A percentile compares a stretch with the other conserved stretches of the same genome.
phyloP scores from a whole-genome alignment of 2,888 invertebrate genomes.

The Pollenia labialis region DNA sequence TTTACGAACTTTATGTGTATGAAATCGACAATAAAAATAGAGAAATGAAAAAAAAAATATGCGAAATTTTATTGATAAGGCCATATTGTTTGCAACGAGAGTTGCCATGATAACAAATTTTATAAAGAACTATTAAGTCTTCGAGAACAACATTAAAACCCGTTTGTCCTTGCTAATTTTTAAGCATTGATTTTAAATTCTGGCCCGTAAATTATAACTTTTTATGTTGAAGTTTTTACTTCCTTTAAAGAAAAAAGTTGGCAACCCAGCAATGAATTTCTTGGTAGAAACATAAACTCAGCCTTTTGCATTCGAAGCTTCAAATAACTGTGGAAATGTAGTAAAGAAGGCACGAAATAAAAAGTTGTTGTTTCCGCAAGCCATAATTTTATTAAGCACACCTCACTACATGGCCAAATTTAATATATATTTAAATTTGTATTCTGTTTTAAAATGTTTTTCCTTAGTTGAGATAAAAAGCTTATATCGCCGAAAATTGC shows the following conservation, averaged over 20 bases:
- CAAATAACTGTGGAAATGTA: slow-evolving; percentile 22
- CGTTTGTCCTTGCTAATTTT: no score
- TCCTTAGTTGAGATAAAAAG: no score
- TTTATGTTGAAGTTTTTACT: no score
- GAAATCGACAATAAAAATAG: slow-evolving; percentile 39
- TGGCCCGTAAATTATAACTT: no score
- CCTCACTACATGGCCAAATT: slow-evolving; percentile 48
- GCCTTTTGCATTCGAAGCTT: slow-evolving; percentile 14
- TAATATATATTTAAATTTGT: slow-evolving; percentile 19
- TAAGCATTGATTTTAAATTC: no score
- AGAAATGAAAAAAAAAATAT: slow-evolving; percentile 2
- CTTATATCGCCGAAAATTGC: no score
- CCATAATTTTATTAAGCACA: slow-evolving; percentile 63
- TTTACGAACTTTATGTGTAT: slow-evolving; percentile 35
- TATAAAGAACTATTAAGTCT: no score
- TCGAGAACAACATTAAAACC: no score
- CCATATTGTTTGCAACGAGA: slow-evolving; percentile 17
- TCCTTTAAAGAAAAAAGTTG: neutral
- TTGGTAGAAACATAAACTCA: neutral
- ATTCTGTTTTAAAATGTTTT: neutral
- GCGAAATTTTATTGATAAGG: slow-evolving; percentile 24
- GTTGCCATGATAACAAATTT: slow-evolving; percentile 3
- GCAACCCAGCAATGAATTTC: neutral
- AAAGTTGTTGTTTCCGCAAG: slow-evolving; percentile 57
- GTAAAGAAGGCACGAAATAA: neutral